Percentiles rank a stretch among this genome's conserved stretches.
These are phyloP conservation scores for Empis stercorea DNA, from an alignment of 2,888 invertebrate genomes.

Conservation along the genomic window DNA sequence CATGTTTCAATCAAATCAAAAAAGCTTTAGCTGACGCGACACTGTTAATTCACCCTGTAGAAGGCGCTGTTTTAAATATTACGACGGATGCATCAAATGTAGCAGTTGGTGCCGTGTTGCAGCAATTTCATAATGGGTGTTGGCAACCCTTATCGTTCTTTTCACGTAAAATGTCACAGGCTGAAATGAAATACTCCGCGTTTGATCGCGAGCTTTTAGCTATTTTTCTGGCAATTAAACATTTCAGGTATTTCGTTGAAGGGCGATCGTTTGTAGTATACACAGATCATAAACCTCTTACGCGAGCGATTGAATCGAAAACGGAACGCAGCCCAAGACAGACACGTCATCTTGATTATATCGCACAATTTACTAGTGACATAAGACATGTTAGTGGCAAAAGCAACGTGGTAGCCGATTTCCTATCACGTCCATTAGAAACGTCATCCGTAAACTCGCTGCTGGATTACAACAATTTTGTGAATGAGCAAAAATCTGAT, in stretches of 20 bases:
- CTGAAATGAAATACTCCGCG: background rate
- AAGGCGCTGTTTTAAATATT: background rate
- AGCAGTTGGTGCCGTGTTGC: background rate
- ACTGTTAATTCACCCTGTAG: background rate
- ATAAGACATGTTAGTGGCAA: background rate
- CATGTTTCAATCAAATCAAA: background rate
- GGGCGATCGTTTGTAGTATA: background rate
- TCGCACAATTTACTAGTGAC: background rate
- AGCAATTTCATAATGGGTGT: background rate
- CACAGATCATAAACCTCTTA: background rate
- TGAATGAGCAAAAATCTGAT: too few relatives aligned
- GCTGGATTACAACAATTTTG: too few relatives aligned
- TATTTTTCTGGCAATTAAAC: background rate
- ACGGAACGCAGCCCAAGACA: constrained; percentile 1
- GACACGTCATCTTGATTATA: background rate
- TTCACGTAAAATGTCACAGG: background rate
- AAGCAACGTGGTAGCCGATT: background rate
- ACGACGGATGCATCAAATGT: background rate
- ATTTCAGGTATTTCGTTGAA: background rate
- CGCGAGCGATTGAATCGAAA: background rate
- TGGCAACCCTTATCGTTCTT: constrained; percentile 2
- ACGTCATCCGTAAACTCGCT: too few relatives aligned
- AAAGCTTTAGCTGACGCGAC: background rate
- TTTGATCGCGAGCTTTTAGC: background rate
- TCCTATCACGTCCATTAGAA: background rate